Evolutionary conservation across 2,797 vertebrate genomes (phyloP), one percentile per base, ranked within the genome.

Genomic region (Pangasius larnaudii): DNA sequence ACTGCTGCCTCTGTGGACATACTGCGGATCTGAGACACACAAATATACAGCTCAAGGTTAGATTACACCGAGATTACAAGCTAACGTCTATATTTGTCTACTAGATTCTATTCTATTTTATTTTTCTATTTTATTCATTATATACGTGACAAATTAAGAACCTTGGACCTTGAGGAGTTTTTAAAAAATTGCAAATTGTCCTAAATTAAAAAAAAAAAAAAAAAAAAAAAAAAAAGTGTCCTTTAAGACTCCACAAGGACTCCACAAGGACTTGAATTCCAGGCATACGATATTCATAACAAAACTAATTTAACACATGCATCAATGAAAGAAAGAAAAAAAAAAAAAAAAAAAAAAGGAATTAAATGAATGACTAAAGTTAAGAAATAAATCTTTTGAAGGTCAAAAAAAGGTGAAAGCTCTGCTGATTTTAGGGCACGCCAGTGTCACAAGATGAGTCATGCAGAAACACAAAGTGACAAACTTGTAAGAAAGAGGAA

Each of bases 1-100:
- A 96, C 90, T 81, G 72, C 58, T 65, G 90, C 91, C 58, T 58
- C 88, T 79, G 93, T 96, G 84, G 86, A 91, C 77, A 92, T 80
- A 85, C 93, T 95, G 91, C 92, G 94, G 69, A 96, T 92, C 96
- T 97, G 91, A 93, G 91, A 92, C n/a, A 93, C 71, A 92, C 14
- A 93, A 2, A 89, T 16, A 16, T 19, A 80, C 2, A 80, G 33
- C 6, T 86, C 16, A n/a, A 46, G 30, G 69, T 86, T 14, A 86
- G 42, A 14, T 61, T 13, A 72, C 77, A 79, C 30, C 11, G 0
- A 61, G 42, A 42, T 42, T 42, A 42, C 42, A 36, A 42, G 6
- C 1, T 42, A 42, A 42, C 42, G 42, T 42, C 42, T 42, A 42
- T 42, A 42, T 42, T 42, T 42, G 42, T 42, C 42, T 42, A 42